A percentile compares a stretch with the other conserved stretches of the same genome.
Conservation (phyloP, 2,797 vertebrate genomes). For the Rhinella marina region DNA sequence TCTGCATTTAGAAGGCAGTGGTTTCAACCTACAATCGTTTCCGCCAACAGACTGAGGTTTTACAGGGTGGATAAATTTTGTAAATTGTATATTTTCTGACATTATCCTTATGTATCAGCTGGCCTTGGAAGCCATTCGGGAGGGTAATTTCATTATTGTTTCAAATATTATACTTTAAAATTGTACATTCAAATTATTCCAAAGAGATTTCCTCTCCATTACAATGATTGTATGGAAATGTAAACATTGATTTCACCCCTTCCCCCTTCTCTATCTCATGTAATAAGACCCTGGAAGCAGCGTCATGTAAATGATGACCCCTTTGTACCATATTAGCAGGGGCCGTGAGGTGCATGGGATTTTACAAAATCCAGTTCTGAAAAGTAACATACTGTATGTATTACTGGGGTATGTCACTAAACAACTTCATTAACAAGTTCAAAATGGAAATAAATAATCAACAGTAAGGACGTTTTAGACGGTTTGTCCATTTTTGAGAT, state of each 20-base stretch:
- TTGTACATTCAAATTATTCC: slow-evolving; percentile 36
- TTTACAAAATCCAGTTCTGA: no score
- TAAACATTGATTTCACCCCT: slow-evolving; percentile 29
- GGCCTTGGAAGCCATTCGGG: slow-evolving; percentile 3
- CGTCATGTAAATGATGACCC: not conserved
- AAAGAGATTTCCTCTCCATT: slow-evolving; percentile 58
- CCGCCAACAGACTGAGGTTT: not conserved
- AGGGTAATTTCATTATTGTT: slow-evolving; percentile 32
- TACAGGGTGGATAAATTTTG: not conserved
- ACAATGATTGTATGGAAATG: slow-evolving; percentile 41
- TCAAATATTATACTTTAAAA: slow-evolving; percentile 38
- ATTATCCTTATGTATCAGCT: not conserved
- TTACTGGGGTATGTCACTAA: no score
- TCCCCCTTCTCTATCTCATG: not conserved
- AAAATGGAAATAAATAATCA: no score
- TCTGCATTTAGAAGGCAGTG: not conserved
- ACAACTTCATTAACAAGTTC: no score
- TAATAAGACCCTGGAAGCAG: not conserved
- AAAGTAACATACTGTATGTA: no score
- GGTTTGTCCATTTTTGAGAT: no score
- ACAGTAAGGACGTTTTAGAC: no score
- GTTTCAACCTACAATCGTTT: not conserved
- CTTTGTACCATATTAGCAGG: not conserved
- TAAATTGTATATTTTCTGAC: not conserved
- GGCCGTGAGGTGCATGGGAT: not conserved